Evolutionary conservation across 2,797 vertebrate species (phyloP), one percentile per base, ranked within the genome.

Genomic region (Anisognathus igniventris): DNA sequence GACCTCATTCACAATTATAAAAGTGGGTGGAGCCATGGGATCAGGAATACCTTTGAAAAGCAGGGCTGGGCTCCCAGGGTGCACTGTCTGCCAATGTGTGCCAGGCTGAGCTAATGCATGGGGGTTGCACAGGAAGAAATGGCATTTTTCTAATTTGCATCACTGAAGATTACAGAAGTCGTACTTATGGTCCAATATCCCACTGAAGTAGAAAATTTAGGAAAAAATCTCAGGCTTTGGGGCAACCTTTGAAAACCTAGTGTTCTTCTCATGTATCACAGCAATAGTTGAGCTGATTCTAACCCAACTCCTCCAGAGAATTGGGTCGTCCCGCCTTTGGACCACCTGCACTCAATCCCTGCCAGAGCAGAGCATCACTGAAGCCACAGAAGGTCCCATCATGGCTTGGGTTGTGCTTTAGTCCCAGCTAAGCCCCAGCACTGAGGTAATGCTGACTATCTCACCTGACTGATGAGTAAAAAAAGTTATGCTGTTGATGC

Each of bases 51-150:
- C 1, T 31, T 75, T 60, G 57, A 56, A 79, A 77, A 13, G 44
- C 73, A 76, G 7, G 27, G 4, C 21, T 0, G 0, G 42, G 4
- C 5, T 70, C 45, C 58, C 0, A 0, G 18, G 9, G 12, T 57
- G 21, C 15, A 1, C 24, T 45, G n/a, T 16, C 74, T 76, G 39
- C 28, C 35, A 2, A 0, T n/a, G 18, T 3, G 5, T 21, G 11
- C 21, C 56, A 51, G 10, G 11, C 28, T 64, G n/a, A 58, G 8
- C 1, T 72, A 28, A 79, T 23, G 30, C 9, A 5, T 30, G 7
- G 9, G n/a, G 7, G 4, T 20, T 67, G 14, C 39, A 74, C 24
- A 22, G 40, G 44, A 81, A 81, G 5, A 47, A 82, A 72, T 37
- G 2, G 0, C 0, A 53, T 81, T 71, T 86, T 58, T 33, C n/a